Evolutionary conservation across 2,113 vertebrate genomes (phyloP).

Genomic region (Corythornis cristatus): DNA sequence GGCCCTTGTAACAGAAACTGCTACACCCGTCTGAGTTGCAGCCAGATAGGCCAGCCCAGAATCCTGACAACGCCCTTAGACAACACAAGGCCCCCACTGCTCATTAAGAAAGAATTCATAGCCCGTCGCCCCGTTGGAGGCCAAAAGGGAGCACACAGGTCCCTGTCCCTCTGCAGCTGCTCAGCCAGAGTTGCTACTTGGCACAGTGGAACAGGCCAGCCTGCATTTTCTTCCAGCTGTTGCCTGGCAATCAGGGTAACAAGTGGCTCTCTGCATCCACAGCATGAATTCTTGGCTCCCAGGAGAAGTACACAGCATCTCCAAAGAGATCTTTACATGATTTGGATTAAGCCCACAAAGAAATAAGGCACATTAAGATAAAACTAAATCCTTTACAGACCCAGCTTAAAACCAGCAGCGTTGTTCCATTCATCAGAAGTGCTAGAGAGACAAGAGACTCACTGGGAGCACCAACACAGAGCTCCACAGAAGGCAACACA

Average conservation of each 20-base stretch:
- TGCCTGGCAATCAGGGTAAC: neutral
- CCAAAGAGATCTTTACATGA: neutral
- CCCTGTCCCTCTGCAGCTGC: neutral
- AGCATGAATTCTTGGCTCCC: neutral
- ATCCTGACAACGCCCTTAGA: neutral
- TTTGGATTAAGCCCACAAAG: neutral
- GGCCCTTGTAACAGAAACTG: constrained; percentile 39
- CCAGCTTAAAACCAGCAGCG: neutral
- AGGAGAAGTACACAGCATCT: neutral
- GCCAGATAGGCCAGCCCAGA: constrained; percentile 4
- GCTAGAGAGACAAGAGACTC: neutral
- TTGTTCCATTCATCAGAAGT: neutral
- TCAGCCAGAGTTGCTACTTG: neutral
- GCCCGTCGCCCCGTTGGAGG: neutral
- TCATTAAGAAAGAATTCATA: constrained; percentile 27
- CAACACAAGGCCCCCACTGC: neutral
- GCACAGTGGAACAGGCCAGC: neutral
- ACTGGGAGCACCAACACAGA: neutral
- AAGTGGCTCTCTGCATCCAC: neutral
- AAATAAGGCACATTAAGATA: neutral
- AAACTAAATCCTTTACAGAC: neutral
- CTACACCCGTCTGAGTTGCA: constrained; percentile 19
- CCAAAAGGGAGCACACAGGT: neutral
- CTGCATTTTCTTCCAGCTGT: neutral
- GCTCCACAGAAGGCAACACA: accelerated